A percentile compares a stretch with the other conserved stretches of the same genome.
phyloP scores from a whole-genome alignment of 2,797 vertebrate species.

The Peromyscus attwateri region DNA sequence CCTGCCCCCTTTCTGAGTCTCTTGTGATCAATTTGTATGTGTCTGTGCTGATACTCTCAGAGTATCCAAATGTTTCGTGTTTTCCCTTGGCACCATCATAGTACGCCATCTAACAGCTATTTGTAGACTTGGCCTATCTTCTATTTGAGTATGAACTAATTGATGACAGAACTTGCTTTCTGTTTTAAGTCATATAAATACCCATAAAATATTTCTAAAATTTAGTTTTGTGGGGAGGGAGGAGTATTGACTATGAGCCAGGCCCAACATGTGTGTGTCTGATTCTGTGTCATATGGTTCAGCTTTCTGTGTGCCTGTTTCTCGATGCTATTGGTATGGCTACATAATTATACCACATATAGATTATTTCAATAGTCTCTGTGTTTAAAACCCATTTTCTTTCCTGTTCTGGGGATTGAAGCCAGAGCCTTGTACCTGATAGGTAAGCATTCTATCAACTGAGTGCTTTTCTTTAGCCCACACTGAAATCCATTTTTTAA shows the following conservation, averaged over 20 bases:
- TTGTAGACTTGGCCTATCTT: conserved; percentile 6
- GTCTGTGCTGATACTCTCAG: conserved; percentile 1
- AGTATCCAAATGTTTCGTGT: background rate
- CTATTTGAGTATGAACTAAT: conserved; percentile 45
- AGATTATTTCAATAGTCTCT: background rate
- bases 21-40: conserved; percentile 7
- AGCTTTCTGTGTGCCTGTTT: conserved; percentile 2
- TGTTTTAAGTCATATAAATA: conserved; percentile 45
- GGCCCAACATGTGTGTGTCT: background rate
- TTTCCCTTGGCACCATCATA: background rate
- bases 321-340: background rate
- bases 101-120: background rate
- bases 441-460: background rate
- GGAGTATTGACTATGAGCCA: background rate
- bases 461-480: background rate
- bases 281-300: conserved; percentile 5
- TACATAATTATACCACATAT: background rate
- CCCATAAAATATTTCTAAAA: conserved; percentile 71
- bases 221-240: conserved; percentile 24
- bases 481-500: conserved; percentile 1
- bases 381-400: background rate
- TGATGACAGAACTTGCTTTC: conserved; percentile 55
- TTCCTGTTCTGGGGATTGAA: background rate
- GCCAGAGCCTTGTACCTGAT: background rate
- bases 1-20: background rate